A percentile compares a stretch with the other conserved stretches of the same genome.
Evolutionary conservation across 2,888 invertebrate species (phyloP).

Genomic region (Plagiodera versicolora): DNA sequence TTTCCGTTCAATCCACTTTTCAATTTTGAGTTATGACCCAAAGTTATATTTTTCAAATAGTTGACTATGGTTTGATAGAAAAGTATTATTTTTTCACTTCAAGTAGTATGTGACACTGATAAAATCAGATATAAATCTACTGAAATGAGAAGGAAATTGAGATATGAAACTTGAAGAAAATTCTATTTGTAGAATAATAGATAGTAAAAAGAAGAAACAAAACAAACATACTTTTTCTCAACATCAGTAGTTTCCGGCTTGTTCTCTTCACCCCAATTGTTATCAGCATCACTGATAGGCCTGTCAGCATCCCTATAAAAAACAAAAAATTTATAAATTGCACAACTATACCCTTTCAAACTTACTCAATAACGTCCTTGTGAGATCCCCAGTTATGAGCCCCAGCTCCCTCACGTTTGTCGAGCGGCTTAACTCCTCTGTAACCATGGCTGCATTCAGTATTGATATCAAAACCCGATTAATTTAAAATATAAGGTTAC

Average conservation of each 20-base stretch:
- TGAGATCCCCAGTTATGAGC: constrained; percentile 95
- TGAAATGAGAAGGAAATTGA: no score
- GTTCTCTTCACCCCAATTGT: constrained; percentile 59
- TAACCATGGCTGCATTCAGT: constrained; percentile 59
- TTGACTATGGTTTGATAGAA: no score
- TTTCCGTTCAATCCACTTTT: no score
- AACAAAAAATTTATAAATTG: constrained; percentile 23
- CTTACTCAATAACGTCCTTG: constrained; percentile 85
- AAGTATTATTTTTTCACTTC: no score
- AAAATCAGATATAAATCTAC: no score
- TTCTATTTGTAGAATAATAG: background rate
- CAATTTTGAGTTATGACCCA: no score
- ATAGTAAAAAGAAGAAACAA: no score
- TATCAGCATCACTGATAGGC: constrained; percentile 43
- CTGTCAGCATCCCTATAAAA: constrained; percentile 52
- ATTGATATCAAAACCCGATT: constrained; percentile 41
- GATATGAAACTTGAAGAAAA: no score
- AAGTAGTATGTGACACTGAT: no score
- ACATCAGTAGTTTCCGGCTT: constrained; percentile 47
- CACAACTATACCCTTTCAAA: constrained; percentile 19
- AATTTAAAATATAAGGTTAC: constrained; percentile 10
- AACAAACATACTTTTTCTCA: constrained; percentile 36
- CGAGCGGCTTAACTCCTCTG: constrained; percentile 87
- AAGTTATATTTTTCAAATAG: no score
- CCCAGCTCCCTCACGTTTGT: constrained; percentile 93